Conservation (phyloP, 2,797 vertebrate species). For the Acropternis orthonyx region DNA sequence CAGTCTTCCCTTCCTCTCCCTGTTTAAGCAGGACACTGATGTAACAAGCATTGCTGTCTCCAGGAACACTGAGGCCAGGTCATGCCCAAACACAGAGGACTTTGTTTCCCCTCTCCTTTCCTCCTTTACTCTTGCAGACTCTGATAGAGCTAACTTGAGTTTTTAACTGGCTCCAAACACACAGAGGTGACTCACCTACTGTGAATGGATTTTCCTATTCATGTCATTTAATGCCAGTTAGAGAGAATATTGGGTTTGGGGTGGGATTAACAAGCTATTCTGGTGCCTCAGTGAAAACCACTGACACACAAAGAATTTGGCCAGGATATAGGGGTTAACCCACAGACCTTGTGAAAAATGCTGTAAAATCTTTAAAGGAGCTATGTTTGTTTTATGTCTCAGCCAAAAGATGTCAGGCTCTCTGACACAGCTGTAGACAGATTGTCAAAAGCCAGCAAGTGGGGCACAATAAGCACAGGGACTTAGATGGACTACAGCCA, state of each 20-base stretch:
- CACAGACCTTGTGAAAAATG: background rate
- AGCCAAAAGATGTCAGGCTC: background rate
- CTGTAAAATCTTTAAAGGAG: background rate
- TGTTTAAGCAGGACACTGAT: background rate
- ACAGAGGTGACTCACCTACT: background rate
- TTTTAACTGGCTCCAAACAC: background rate
- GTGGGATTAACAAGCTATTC: background rate
- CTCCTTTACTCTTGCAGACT: background rate
- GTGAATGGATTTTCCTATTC: background rate
- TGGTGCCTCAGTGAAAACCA: background rate
- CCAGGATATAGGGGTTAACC: background rate
- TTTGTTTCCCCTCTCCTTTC: background rate
- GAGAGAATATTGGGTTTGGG: background rate
- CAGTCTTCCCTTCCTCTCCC: background rate
- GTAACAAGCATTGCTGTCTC: background rate
- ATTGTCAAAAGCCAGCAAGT: background rate
- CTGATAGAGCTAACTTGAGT: background rate
- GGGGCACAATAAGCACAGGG: background rate
- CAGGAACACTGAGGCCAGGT: background rate
- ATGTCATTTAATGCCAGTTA: background rate
- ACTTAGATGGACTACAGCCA: background rate
- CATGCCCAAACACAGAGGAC: background rate
- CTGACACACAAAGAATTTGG: background rate
- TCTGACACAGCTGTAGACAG: background rate
- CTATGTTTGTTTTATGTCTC: background rate